A percentile compares a stretch with the other conserved stretches of the same genome.
Conservation (phyloP, 2,113 vertebrate species). For the Mus spicilegus region DNA sequence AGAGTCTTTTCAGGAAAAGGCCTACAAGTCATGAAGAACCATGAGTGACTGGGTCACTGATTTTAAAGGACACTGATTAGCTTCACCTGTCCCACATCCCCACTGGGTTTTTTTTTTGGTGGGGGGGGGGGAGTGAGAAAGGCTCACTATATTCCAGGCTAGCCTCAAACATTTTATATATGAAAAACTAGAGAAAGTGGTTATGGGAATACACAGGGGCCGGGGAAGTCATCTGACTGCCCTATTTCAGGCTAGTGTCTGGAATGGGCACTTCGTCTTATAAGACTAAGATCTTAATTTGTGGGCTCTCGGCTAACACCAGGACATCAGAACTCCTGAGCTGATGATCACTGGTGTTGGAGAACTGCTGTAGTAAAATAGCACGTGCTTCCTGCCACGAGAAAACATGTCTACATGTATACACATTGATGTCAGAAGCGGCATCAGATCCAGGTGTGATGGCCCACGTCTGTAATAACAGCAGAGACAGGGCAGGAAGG, state of each 20-base stretch:
- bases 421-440: not conserved
- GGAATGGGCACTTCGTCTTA: not conserved
- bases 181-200: not conserved
- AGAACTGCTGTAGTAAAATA: not conserved
- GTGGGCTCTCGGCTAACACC: not conserved
- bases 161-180: not conserved
- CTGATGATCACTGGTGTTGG: not conserved
- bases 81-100: not conserved
- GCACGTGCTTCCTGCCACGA: not conserved
- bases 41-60: not conserved
- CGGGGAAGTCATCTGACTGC: not conserved
- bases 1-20: slow-evolving; percentile 11
- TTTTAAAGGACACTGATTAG: not conserved
- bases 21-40: not conserved
- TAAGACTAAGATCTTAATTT: not conserved
- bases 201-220: not conserved
- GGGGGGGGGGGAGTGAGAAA: rapidly evolving
- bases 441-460: not conserved
- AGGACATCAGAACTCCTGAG: not conserved
- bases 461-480: not conserved
- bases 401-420: too few relatives aligned
- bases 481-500: not conserved
- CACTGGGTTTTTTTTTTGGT: not conserved
- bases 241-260: not conserved
- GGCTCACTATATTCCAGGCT: not conserved